A percentile compares a stretch with the other conserved stretches of the same genome.
These are phyloP conservation scores for Erinaceus europaeus DNA, from an alignment of 2,113 vertebrate species.

Conservation along the genomic window DNA sequence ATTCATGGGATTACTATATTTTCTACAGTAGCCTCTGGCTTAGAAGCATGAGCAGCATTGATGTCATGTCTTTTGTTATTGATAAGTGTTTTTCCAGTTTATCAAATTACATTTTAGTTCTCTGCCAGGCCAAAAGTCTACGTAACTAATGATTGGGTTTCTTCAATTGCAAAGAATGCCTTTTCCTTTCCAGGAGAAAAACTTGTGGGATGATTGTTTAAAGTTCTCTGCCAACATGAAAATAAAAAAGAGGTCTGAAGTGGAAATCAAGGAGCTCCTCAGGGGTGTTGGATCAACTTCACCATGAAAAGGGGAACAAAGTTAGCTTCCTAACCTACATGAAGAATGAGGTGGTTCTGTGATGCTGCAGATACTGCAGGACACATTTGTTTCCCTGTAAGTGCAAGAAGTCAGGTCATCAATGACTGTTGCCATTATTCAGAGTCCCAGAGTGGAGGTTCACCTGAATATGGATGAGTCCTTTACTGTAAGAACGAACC, in stretches of 20 bases:
- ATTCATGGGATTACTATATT: neutral
- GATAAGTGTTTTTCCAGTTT: conserved; percentile 56
- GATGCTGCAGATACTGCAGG: neutral
- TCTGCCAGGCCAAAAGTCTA: conserved; percentile 52
- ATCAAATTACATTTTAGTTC: conserved; percentile 43
- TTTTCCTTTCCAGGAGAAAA: conserved; percentile 61
- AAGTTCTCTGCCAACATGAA: conserved; percentile 54
- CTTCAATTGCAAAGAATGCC: conserved; percentile 63
- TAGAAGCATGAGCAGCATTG: neutral
- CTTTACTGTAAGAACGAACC: neutral
- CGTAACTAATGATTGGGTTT: conserved; percentile 52
- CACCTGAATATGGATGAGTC: neutral
- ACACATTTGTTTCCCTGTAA: neutral
- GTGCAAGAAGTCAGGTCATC: neutral
- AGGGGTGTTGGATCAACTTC: conserved; percentile 37
- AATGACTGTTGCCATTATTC: neutral
- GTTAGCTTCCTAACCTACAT: neutral
- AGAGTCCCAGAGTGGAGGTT: neutral
- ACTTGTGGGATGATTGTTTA: conserved; percentile 42
- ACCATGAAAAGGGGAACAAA: neutral
- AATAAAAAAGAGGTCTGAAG: conserved; percentile 45
- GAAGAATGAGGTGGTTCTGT: neutral
- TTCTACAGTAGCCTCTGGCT: conserved; percentile 48
- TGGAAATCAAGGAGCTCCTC: conserved; percentile 43
- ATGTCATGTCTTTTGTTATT: conserved; percentile 31